These are phyloP conservation scores for Anser cygnoides DNA, from an alignment of 2,113 vertebrate genomes.

Conservation along the genomic window DNA sequence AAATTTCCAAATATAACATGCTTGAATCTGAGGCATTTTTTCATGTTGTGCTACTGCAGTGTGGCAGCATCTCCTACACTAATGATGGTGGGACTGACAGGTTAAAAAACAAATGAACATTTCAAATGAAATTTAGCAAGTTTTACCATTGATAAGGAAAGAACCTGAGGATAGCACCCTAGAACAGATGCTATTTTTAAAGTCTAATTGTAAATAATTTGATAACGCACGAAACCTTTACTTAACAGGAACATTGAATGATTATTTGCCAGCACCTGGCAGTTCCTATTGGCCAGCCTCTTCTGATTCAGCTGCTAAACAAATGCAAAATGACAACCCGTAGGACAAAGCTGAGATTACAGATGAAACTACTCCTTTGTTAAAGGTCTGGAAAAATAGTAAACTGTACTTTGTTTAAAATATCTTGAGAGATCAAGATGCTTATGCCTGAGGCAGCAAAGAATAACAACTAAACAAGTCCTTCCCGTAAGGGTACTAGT, in stretches of 20 bases:
- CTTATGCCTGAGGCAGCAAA: constrained; percentile 63
- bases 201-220: background rate
- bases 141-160: background rate
- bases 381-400: constrained; percentile 52
- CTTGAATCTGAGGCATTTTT: background rate
- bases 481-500: constrained; percentile 6
- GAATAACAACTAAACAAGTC: constrained; percentile 33
- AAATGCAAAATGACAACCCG: constrained; percentile 36
- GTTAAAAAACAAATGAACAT: background rate
- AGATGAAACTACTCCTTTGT: constrained; percentile 31
- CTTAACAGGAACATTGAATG: background rate
- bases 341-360: constrained; percentile 25
- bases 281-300: background rate
- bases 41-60: background rate
- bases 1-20: background rate
- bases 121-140: background rate
- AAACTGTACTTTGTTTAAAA: constrained; percentile 52
- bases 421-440: constrained; percentile 56
- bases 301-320: background rate
- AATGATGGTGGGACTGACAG: background rate
- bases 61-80: background rate
- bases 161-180: background rate
- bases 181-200: background rate
- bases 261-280: constrained; percentile 1
- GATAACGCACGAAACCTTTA: background rate